Evolutionary conservation across 2,888 invertebrate species (phyloP).

Genomic region (Lasioglossum villosulum): DNA sequence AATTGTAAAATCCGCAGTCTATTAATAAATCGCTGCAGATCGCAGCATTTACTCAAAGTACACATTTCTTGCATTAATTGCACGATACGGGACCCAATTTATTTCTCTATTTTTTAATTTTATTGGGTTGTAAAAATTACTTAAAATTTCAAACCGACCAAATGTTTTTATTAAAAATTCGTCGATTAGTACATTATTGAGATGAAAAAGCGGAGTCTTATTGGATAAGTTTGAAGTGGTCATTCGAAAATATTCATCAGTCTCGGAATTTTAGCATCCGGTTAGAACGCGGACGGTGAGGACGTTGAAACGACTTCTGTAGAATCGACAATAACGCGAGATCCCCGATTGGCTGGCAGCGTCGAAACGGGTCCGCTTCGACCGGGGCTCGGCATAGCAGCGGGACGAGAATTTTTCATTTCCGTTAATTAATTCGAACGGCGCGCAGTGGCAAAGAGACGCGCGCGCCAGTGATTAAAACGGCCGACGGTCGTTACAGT

Average conservation of each 20-base stretch:
- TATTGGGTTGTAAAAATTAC: too few species aligned
- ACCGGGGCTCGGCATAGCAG: neutral
- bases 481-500: conserved; percentile 31
- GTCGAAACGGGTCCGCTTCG: neutral
- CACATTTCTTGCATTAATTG: too few species aligned
- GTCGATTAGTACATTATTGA: too few species aligned
- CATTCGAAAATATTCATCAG: neutral
- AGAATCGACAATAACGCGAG: neutral
- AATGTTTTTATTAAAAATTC: too few species aligned
- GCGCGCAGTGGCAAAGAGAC: conserved; percentile 27
- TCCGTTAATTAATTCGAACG: conserved; percentile 51
- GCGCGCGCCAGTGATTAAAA: conserved; percentile 40
- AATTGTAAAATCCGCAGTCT: too few species aligned
- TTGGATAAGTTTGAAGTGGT: neutral
- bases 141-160: too few species aligned
- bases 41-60: too few species aligned
- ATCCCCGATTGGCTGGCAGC: conserved; percentile 29
- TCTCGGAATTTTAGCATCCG: neutral
- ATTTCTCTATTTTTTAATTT: too few species aligned
- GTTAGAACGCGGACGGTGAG: neutral
- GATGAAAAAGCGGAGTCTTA: too few species aligned
- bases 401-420: conserved; percentile 49
- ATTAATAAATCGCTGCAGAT: too few species aligned
- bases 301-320: neutral
- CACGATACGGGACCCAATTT: too few species aligned